Conservation (phyloP, 2,113 vertebrate genomes). For the Elachura formosa region DNA sequence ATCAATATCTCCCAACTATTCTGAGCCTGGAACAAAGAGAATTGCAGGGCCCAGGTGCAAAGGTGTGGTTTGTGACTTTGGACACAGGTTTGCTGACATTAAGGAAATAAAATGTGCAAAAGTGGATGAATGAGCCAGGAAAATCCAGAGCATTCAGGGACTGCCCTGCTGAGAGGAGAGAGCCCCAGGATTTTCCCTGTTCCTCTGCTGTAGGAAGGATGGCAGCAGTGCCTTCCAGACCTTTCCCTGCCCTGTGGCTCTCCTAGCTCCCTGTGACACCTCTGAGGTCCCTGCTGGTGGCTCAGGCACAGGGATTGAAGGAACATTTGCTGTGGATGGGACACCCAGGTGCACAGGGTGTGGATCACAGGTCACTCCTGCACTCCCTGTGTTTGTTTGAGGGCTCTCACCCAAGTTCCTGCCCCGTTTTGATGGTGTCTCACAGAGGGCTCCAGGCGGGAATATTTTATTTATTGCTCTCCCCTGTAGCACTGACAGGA, state of each 20-base stretch:
- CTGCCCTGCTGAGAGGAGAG: neutral
- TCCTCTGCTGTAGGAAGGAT: neutral
- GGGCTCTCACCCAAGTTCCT: neutral
- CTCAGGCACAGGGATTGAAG: neutral
- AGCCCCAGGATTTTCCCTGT: neutral
- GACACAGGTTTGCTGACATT: fast-evolving
- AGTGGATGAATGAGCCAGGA: neutral
- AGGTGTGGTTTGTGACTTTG: neutral
- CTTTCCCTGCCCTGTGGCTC: neutral
- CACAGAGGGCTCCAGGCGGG: neutral
- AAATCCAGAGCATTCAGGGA: neutral
- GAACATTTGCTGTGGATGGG: neutral
- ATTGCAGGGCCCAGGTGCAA: neutral
- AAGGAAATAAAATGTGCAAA: neutral
- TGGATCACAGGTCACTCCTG: neutral
- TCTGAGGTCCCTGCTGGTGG: neutral
- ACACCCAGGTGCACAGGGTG: neutral
- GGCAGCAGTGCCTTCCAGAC: neutral
- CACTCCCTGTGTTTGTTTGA: neutral
- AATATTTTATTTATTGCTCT: neutral
- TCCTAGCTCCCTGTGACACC: neutral
- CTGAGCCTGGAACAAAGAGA: neutral
- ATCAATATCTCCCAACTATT: neutral
- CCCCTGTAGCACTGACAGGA: neutral
- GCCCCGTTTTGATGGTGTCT: neutral